Evolutionary conservation across 2,113 vertebrate species (phyloP).

Genomic region (Furnarius figulus): DNA sequence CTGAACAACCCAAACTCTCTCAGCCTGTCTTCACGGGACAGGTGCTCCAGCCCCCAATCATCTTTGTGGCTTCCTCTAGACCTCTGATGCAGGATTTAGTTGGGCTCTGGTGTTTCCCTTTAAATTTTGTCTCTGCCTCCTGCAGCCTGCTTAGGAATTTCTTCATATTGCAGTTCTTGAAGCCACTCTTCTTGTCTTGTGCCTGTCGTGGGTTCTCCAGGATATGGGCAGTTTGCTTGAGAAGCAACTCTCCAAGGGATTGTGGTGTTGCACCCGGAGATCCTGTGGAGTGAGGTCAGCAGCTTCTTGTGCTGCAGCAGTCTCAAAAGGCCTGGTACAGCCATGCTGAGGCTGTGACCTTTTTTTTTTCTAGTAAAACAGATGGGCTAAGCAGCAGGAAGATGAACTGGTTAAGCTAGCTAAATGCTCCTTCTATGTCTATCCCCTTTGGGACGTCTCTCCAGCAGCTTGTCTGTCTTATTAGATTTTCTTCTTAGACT

Average conservation of each 20-base stretch:
- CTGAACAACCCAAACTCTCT: neutral
- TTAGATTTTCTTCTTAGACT: neutral
- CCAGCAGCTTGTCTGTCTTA: neutral
- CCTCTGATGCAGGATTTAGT: neutral
- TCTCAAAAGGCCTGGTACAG: neutral
- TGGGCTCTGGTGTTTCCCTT: neutral
- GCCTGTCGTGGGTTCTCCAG: neutral
- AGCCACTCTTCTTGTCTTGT: neutral
- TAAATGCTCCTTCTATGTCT: neutral
- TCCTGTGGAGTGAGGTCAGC: neutral
- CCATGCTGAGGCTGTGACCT: neutral
- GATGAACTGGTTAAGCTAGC: neutral
- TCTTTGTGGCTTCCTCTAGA: neutral
- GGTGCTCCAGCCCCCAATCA: neutral
- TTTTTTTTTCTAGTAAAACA: neutral
- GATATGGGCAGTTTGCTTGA: neutral
- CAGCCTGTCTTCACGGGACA: neutral
- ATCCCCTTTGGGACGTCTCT: neutral
- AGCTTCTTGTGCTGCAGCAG: neutral
- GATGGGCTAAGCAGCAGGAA: neutral
- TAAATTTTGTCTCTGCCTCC: neutral
- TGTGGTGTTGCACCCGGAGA: fast-evolving
- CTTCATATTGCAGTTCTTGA: neutral
- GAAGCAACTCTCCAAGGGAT: neutral
- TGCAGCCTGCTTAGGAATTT: neutral